Percentiles rank a stretch among this genome's conserved stretches.
Conservation (phyloP, 35 echinoderm and acorn worm species). For the Lytechinus variegatus region DNA sequence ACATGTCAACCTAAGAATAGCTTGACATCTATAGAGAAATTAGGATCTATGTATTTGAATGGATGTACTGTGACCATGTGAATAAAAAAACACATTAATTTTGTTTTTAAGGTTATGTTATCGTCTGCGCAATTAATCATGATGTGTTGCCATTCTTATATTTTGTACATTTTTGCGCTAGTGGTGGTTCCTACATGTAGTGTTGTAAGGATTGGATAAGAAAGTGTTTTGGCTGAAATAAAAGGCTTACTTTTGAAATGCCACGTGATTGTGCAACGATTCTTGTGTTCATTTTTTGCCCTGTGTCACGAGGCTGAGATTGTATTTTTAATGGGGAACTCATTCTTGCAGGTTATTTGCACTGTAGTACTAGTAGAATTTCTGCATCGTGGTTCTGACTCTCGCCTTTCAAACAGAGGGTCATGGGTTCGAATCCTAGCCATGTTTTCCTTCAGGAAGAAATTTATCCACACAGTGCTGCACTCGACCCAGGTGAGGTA, state of each 20-base stretch:
- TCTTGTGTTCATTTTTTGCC: background rate
- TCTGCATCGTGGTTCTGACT: background rate
- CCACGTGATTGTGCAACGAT: background rate
- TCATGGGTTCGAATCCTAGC: too few species aligned
- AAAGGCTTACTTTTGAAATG: conserved; percentile 12
- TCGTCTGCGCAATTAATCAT: background rate
- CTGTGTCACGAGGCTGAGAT: background rate
- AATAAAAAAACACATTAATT: background rate
- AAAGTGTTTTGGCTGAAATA: background rate
- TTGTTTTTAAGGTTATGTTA: background rate
- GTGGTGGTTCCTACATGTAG: background rate
- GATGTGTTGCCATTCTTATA: conserved; percentile 1
- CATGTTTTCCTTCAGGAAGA: too few species aligned
- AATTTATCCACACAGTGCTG: too few species aligned
- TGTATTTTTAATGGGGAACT: background rate
- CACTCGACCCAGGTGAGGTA: too few species aligned
- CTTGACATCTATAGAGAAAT: background rate
- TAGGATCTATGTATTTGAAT: background rate
- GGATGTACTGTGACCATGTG: background rate
- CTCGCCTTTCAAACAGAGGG: background rate
- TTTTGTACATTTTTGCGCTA: conserved; percentile 4
- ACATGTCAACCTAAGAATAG: background rate
- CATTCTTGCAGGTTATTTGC: background rate
- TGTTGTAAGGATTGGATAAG: background rate
- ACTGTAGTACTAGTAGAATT: background rate